Percentiles rank a stretch among this genome's conserved stretches.
Evolutionary conservation across 2,888 invertebrate species (phyloP).

Genomic region (Sarcophaga rosellei): DNA sequence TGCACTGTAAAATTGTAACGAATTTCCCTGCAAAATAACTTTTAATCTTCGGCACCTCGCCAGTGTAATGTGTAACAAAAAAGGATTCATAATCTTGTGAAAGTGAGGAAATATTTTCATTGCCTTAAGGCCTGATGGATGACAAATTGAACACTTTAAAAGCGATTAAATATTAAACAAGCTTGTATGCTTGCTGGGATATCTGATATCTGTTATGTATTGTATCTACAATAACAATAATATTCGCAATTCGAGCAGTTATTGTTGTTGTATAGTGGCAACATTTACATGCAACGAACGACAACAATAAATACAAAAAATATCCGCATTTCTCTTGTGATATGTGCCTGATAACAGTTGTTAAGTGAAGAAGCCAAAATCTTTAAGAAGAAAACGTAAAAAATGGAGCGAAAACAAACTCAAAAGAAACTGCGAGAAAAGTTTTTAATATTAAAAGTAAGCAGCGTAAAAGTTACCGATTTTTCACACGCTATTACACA

Average conservation of each 20-base stretch:
- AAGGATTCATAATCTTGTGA: too few relatives aligned
- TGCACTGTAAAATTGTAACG: too few relatives aligned
- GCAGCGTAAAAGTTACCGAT: conserved; percentile 61
- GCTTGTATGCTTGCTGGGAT: conserved; percentile 34
- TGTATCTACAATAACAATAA: neutral
- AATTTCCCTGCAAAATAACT: too few relatives aligned
- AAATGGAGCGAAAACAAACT: neutral
- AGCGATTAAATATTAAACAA: conserved; percentile 12
- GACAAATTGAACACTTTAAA: neutral
- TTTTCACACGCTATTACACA: conserved; percentile 65
- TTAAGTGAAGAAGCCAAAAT: conserved; percentile 62
- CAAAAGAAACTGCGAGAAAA: neutral
- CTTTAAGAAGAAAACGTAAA: conserved; percentile 42
- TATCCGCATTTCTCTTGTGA: conserved; percentile 52
- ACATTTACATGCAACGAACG: neutral
- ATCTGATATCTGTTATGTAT: neutral
- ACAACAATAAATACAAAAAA: conserved; percentile 26
- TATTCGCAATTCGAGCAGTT: neutral
- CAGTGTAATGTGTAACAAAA: too few relatives aligned
- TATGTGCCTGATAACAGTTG: conserved; percentile 55
- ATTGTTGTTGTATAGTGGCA: neutral
- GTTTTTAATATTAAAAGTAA: conserved; percentile 47
- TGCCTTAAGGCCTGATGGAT: neutral
- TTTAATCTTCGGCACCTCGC: too few relatives aligned
- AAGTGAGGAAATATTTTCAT: neutral